Base-by-base conservation (phyloP, 2,797 vertebrate species). In the Taeniopygia guttata region DNA sequence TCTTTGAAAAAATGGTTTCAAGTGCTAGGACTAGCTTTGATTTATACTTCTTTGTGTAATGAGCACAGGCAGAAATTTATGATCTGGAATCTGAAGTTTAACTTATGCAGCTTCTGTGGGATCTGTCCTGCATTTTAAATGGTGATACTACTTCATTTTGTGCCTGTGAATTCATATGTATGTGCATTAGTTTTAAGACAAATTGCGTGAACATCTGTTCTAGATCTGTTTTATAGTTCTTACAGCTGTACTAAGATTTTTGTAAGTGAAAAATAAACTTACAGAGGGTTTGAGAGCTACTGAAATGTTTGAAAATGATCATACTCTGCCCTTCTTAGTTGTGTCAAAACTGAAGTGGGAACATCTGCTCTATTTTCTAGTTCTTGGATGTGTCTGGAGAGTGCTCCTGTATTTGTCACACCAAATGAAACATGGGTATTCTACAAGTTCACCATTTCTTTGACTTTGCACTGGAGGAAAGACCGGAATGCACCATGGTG, bases 351-450 rank as follows among this genome's bases (percentile, higher is more conserved):
- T 30, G 48, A 73, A 73, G 32, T 19, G 52, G 77, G 36, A 87
- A 14, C 29, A 51, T 87, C 45, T 52, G n/a, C 38, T 80, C 15
- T 73, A 7, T 76, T 75, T 70, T 52, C 15, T 1, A 22, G 30
- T 58, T 84, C 20, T 64, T 67, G 45, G 30, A 25, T 56, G 8
- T 14, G 5, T 21, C 62, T 75, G 30, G 8, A 68, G 27, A 1
- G 0, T 70, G 52, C 29, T 74, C 7, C 34, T 56, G 9, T 54
- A 16, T 79, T 64, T 77, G 51, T 73, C 29, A 45, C 15, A 68
- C 7, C 26, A 60, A 52, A 32, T 18, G 20, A 51, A 70, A 80
- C 3, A 4, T 0, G 0, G 25, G 2, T 2, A 1, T 54, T 86
- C 23, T 49, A 32, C 16, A 80, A 55, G 54, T 81, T 88, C 40